Conservation (phyloP, 2,113 vertebrate species). For the Cardinalis cardinalis region DNA sequence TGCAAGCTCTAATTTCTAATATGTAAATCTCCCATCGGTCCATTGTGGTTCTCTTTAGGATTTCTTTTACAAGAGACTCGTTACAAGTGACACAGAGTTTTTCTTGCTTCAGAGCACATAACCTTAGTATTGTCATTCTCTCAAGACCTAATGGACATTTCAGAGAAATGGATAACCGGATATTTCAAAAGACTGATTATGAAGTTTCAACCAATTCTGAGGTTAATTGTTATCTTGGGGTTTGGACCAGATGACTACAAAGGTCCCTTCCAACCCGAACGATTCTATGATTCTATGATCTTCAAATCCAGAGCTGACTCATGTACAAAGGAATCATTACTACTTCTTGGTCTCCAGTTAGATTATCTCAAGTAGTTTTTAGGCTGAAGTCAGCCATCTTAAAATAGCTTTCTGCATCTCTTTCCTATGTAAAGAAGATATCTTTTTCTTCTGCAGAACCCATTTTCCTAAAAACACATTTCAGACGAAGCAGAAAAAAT, state of each 20-base stretch:
- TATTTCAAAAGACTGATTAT: not conserved
- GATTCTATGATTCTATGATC: not conserved
- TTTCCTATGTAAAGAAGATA: not conserved
- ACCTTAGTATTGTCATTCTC: not conserved
- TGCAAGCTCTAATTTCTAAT: not conserved
- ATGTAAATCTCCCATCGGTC: not conserved
- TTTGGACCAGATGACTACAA: not conserved
- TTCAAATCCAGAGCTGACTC: not conserved
- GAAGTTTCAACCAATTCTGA: not conserved
- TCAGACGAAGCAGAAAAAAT: not conserved
- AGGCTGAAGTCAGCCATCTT: not conserved
- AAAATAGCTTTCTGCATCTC: not conserved
- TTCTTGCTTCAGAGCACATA: not conserved
- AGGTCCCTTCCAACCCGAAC: not conserved
- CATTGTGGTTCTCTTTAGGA: not conserved
- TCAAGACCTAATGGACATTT: not conserved
- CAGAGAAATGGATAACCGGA: not conserved
- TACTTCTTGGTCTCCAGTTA: not conserved
- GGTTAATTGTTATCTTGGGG: not conserved
- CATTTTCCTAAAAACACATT: not conserved
- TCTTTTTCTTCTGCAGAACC: not conserved
- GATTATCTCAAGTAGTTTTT: not conserved
- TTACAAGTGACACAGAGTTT: not conserved
- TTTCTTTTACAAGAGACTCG: not conserved
- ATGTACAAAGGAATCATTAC: not conserved